Percentiles rank a stretch among this genome's conserved stretches.
Evolutionary conservation across 2,797 vertebrate species (phyloP).

Genomic region (Phataginus tetradactyla): DNA sequence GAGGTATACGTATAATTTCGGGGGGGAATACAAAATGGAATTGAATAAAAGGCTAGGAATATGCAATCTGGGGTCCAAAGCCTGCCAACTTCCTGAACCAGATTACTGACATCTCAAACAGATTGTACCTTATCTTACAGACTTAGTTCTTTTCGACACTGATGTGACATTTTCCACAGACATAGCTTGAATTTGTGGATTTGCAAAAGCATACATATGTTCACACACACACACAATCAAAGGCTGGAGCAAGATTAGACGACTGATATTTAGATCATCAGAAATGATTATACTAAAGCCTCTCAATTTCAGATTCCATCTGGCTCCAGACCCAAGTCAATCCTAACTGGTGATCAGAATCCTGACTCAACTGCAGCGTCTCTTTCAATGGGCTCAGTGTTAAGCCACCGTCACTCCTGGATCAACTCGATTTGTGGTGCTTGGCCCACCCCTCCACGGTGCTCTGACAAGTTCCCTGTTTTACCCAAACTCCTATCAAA

Average conservation of each 20-base stretch:
- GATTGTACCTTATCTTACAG: background rate
- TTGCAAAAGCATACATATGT: background rate
- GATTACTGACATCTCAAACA: background rate
- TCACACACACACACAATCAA: background rate
- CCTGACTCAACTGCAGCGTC: background rate
- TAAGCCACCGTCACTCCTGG: background rate
- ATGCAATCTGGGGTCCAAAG: background rate
- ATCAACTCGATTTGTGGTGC: background rate
- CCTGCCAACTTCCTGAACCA: background rate
- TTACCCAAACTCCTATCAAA: background rate
- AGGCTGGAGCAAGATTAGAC: background rate
- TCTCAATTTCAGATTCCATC: background rate
- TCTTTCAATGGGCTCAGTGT: background rate
- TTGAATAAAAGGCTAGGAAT: background rate
- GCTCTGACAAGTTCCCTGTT: background rate
- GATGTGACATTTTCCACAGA: background rate
- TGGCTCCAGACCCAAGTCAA: background rate
- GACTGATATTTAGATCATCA: background rate
- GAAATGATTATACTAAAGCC: background rate
- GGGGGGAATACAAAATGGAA: background rate
- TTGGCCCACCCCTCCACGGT: background rate
- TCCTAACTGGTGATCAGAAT: background rate
- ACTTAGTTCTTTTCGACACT: background rate
- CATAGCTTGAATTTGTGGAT: background rate
- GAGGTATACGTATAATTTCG: background rate